Evolutionary conservation across 1,140 invertebrate species (phyloP).

Genomic region (Homarus americanus): DNA sequence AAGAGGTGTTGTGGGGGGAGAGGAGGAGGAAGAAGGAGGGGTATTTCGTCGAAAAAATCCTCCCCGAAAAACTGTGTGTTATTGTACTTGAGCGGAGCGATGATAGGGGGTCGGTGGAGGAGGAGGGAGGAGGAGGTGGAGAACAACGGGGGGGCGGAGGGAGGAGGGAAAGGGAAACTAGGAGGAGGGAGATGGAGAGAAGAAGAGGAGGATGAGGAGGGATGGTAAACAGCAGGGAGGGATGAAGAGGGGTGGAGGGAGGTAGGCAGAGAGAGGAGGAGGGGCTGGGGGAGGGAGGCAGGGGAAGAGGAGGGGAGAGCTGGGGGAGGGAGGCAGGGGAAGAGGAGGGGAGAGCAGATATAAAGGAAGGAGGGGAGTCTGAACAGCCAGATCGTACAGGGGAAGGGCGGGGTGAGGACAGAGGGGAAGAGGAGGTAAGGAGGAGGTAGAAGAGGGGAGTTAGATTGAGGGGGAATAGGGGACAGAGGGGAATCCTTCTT

Average conservation of each 20-base stretch:
- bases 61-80: background rate
- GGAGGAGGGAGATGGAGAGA: background rate
- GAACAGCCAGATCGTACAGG: background rate
- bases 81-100: background rate
- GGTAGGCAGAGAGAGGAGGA: background rate
- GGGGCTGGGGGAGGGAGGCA: background rate
- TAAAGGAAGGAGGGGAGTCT: background rate
- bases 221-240: background rate
- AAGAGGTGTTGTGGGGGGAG: no score
- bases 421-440: background rate
- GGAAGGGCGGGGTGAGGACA: background rate
- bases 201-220: background rate
- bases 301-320: background rate
- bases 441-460: background rate
- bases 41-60: background rate
- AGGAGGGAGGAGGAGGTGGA: background rate
- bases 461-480: background rate
- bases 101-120: background rate
- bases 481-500: no score
- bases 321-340: background rate
- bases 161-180: background rate
- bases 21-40: no score
- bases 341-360: background rate
- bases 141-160: background rate
- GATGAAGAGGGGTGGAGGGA: background rate